A percentile compares a stretch with the other conserved stretches of the same genome.
Evolutionary conservation across 2,113 vertebrate genomes (phyloP).

Genomic region (Orcinus orca): DNA sequence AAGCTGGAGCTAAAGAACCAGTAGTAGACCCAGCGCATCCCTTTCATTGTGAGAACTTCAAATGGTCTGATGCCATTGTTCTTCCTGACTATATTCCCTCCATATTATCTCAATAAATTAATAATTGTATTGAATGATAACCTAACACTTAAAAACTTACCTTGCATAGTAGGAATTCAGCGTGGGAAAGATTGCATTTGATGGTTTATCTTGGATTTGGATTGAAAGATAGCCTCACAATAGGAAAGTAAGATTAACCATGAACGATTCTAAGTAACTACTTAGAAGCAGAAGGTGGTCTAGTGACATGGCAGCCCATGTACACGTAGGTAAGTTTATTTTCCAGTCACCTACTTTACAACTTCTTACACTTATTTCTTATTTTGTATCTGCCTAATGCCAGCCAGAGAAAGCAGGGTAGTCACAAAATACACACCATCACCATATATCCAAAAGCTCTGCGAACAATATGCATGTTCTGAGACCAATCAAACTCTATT

Average conservation of each 20-base stretch:
- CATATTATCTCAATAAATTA: neutral
- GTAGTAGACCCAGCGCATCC: fast-evolving
- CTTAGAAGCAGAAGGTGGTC: neutral
- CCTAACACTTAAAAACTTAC: neutral
- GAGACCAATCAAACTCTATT: neutral
- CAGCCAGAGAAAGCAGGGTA: neutral
- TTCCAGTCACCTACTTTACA: neutral
- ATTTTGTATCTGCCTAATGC: neutral
- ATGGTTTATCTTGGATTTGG: neutral
- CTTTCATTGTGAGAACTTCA: neutral
- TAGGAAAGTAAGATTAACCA: neutral
- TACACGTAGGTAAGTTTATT: neutral
- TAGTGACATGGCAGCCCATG: neutral
- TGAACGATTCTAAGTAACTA: neutral
- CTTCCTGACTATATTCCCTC: neutral
- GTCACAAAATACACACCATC: neutral
- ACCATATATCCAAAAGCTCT: neutral
- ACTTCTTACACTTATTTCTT: neutral
- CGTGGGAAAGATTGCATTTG: neutral
- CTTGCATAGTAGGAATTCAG: neutral
- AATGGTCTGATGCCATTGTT: neutral
- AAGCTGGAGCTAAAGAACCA: neutral
- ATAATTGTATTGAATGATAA: neutral
- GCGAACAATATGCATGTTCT: neutral
- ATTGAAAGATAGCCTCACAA: neutral